phyloP scores from a whole-genome alignment of 2,113 vertebrate species.

The Turdus rufiventris region DNA sequence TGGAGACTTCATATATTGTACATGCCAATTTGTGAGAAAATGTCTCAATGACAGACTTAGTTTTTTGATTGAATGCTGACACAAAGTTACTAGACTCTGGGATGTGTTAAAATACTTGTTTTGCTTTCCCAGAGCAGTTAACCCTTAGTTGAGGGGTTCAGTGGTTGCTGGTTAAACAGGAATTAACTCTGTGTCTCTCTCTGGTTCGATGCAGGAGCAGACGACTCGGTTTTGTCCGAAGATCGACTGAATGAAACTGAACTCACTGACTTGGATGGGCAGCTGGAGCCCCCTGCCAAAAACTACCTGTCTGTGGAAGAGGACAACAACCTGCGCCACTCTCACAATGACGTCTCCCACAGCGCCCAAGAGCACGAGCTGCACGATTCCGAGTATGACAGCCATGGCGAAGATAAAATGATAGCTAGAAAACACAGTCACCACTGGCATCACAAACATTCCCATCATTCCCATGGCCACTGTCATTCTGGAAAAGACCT shows the following conservation, averaged over 20 bases:
- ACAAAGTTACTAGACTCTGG: not conserved
- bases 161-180: not conserved
- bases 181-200: not conserved
- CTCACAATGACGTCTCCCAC: conserved; percentile 64
- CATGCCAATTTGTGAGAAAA: not conserved
- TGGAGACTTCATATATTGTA: not conserved
- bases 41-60: fast-evolving
- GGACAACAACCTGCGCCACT: conserved; percentile 58
- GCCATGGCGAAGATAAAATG: conserved; percentile 68
- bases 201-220: conserved; percentile 68
- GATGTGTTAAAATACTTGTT: not conserved
- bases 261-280: conserved; percentile 81
- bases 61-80: not conserved
- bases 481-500: conserved; percentile 96
- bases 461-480: conserved; percentile 90
- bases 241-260: conserved; percentile 88
- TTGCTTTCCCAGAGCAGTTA: not conserved
- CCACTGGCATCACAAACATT: conserved; percentile 77
- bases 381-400: conserved; percentile 63
- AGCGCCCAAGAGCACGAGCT: conserved; percentile 55
- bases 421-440: conserved; percentile 77
- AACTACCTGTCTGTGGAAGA: conserved; percentile 73
- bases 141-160: not conserved
- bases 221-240: conserved; percentile 76
- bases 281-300: conserved; percentile 81